Base-by-base conservation (phyloP, 1,140 invertebrate species). In the Nasonia vitripennis region DNA sequence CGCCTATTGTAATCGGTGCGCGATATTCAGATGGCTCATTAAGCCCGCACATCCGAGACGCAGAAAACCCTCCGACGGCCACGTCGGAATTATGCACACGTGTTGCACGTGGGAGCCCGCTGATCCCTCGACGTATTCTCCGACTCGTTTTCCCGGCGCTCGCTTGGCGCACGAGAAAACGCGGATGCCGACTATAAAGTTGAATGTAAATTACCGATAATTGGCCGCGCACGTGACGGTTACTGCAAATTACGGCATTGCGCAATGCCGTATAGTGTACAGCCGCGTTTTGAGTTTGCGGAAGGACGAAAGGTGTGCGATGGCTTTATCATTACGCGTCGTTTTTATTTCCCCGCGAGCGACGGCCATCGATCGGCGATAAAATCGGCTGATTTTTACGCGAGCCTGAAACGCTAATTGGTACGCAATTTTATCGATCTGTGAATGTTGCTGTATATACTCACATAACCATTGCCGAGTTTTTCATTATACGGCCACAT, bases 401-500 rank as follows among this genome's bases (percentile, higher is more conserved):
- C 70, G 27, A 31, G 27, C 27, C 27, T 20, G 27, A 78, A 34
- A 71, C 41, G 17, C 12, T 27, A 81, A 68, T 68, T 23, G n/a
- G 62, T 27, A 27, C 51, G 41, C 1, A 51, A 68, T 80, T 27
- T n/a, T 48, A 51, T 51, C 4, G 67, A 45, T 74, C 12, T 84
- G 48, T 74, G 17, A 9, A 20, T 41, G 45, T 41, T 11, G 2
- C 3, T 75, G 31, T 14, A 0, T 81, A 78, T 92, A 97, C 97
- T 97, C 95, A 98, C 98, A 98, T 98, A 91, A 98, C 97, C 97
- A 98, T 98, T 23, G 97, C 97, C 3, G 97, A 97, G 93, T 98
- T 98, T 94, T 98, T 98, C 97, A 98, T 98, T 90, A 98, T 98
- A 86, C 98, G 96, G 84, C 98, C 98, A 94, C 98, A 98, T 95